Conservation (phyloP, 2,113 vertebrate species). For the Tragelaphus buxtoni region DNA sequence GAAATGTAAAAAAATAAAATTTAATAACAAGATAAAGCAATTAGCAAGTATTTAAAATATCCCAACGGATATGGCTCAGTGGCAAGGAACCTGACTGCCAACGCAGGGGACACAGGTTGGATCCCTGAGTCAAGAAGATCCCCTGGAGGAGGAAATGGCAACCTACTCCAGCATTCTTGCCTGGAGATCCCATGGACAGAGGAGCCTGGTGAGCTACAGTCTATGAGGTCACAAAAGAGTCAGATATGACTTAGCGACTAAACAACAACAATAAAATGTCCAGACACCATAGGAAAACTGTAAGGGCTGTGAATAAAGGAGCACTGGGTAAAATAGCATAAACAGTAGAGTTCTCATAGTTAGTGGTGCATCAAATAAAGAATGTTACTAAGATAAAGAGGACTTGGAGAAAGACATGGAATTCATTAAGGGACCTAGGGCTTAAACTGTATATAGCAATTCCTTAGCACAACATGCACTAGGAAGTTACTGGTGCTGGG, state of each 20-base stretch:
- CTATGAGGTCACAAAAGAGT: neutral
- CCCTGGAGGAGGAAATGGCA: neutral
- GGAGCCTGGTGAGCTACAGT: neutral
- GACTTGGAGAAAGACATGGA: neutral
- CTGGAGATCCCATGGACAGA: neutral
- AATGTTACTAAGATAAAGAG: neutral
- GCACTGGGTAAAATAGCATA: neutral
- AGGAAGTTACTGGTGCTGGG: neutral
- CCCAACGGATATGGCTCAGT: neutral
- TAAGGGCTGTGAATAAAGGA: neutral
- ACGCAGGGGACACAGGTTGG: neutral
- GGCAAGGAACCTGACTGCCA: neutral
- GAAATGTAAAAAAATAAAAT: neutral
- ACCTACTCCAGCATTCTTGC: neutral
- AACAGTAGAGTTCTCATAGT: neutral
- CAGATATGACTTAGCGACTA: neutral
- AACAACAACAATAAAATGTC: neutral
- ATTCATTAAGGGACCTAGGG: neutral
- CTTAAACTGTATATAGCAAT: neutral
- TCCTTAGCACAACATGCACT: neutral
- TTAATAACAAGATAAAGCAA: neutral
- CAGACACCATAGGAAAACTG: neutral
- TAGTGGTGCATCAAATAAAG: neutral
- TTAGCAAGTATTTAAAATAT: neutral
- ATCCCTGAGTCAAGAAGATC: neutral